Evolutionary conservation across 1,140 invertebrate species (phyloP), one percentile per base, ranked within the genome.

Genomic region (Dermatophagoides farinae): DNA sequence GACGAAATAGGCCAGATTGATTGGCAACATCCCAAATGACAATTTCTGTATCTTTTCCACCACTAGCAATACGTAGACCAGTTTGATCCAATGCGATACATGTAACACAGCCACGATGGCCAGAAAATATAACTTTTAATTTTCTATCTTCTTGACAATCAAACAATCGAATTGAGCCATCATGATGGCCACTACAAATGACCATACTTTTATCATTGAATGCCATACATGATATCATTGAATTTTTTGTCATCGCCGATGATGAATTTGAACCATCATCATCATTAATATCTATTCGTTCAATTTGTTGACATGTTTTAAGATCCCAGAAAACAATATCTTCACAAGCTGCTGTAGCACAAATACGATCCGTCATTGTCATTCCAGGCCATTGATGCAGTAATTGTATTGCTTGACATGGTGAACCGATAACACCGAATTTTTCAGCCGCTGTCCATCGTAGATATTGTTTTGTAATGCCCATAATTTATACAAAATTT

Each of bases 401-500:
- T 49, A 88, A 88, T 50, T 78, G 72, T 39, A 82, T 73, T 72
- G 90, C 90, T 64, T 83, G 83, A 60, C 81, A 79, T 20, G 78
- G 71, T 73, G 83, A 88, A 6, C 80, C 80, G 62, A 96, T 83
- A 49, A 95, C 78, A 70, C 91, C 92, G 73, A 88, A 88, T 67
- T 81, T 82, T 40, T 83, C 80, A 53, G 81, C 80, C 14, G 83
- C 79, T 12, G 78, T 77, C 73, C 89, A 97, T 51, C 88, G 80
- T 58, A 96, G 77, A 79, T 97, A 97, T 75, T 98, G 87, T 70
- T 93, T 95, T 22, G 92, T 97, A 65, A 97, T 73, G 62, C 88
- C 90, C 92, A 97, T 97, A 61, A 53, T 63, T 64, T 11, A 16
- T 4, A 39, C 25, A n/a, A 23, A 55, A 53, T 22, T 10, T 10